Evolutionary conservation across 2,888 invertebrate genomes (phyloP), one percentile per base, ranked within the genome.

Genomic region (Dasypogon diadema): DNA sequence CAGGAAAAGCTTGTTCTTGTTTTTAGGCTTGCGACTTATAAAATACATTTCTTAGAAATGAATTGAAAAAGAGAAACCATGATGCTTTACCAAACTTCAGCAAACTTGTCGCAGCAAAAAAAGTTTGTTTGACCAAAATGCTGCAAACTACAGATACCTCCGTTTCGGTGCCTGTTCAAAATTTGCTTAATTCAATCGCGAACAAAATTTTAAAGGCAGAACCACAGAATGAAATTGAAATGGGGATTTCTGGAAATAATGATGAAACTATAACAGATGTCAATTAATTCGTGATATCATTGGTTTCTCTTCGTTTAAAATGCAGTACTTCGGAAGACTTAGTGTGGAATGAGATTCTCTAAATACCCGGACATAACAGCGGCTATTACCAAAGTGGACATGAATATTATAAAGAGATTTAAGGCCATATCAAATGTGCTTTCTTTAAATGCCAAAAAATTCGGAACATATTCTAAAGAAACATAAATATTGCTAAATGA

Each of bases 361-460:
- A n/a, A 46, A 46, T 46, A 46, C 12, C 46, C 46, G 16, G 46
- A 46, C 46, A 46, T 46, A 46, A 46, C 46, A 46, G 46, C 12
- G 46, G 46, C 2, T 46, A 3, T 46, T 46, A 46, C 46, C 12
- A 46, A 46, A 46, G 16, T 46, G 16, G 46, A 46, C 46, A n/a
- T 46, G 46, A 14, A 46, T 8, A 46, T 46, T 46, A 46, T 46
- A 14, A 46, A 46, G 16, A 46, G 46, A 46, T 46, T 46, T 46
- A 46, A 46, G 46, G 12, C 46, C 46, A 46, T 46, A 46, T 46
- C 12, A 46, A 46, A 46, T 46, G 46, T 46, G 4, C 4, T 46
- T 46, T 46, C 46, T 46, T 8, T 46, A 46, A 46, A 46, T 46
- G 3, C 46, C 5, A n/a, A 46, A 46, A 12, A 12, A 46, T 46